Evolutionary conservation across 1,140 invertebrate species (phyloP).

Genomic region (Drosophila subobscura): DNA sequence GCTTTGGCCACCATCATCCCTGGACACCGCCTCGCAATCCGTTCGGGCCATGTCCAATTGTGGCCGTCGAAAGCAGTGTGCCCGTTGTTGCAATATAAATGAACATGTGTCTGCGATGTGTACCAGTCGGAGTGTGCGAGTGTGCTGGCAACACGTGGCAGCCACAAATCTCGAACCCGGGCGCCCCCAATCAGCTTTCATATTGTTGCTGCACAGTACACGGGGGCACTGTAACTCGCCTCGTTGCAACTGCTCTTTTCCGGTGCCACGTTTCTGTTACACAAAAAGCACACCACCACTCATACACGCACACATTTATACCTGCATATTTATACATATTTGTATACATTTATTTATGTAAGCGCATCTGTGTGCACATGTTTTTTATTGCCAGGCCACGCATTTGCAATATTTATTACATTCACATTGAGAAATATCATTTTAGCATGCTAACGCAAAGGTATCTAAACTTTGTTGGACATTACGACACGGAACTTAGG

Average conservation of each 20-base stretch:
- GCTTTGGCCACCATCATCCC: constrained; percentile 32
- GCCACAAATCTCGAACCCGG: constrained; percentile 49
- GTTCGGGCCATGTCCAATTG: constrained; percentile 31
- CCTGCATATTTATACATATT: constrained; percentile 1
- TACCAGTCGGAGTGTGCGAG: constrained; percentile 9
- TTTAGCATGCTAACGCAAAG: constrained; percentile 28
- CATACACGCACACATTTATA: too few species aligned
- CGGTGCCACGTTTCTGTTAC: constrained; percentile 48
- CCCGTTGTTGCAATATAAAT: constrained; percentile 30
- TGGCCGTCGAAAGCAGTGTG: constrained; percentile 44
- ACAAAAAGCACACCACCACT: constrained; percentile 40
- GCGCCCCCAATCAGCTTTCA: constrained; percentile 32
- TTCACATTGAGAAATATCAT: constrained; percentile 36
- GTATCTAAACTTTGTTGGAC: neutral
- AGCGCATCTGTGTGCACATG: constrained; percentile 5
- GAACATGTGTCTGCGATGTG: constrained; percentile 20
- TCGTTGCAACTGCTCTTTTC: constrained; percentile 45
- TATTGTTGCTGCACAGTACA: constrained; percentile 47
- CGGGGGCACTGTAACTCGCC: constrained; percentile 19
- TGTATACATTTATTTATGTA: neutral
- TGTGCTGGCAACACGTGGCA: constrained; percentile 72
- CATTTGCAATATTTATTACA: constrained; percentile 59
- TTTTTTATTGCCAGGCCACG: constrained; percentile 36
- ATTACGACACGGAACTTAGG: neutral
- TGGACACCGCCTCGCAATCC: neutral